Base-by-base conservation (phyloP, 2,888 invertebrate genomes). In the Drosophila bunnanda region DNA sequence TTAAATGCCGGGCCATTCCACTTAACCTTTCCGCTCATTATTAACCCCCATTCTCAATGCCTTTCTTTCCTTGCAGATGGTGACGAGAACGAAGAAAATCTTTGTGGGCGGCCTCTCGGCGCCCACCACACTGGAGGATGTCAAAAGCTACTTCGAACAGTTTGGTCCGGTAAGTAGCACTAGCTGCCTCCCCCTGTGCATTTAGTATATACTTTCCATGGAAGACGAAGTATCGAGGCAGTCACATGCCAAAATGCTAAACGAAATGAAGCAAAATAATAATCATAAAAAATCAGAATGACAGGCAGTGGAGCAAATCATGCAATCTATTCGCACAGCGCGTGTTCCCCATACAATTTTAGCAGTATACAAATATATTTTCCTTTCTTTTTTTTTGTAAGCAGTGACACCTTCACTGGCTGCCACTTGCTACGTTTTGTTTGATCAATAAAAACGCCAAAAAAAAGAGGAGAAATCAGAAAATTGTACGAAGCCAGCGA, bases 21-120 rank as follows among this genome's bases (percentile, higher is more conserved):
- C 65, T 72, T 69, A 73, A 73, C 66, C 72, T 66, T 74, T 74
- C 38, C 56, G 57, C 64, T 72, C 54, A 55, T 71, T 57, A 54
- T 50, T 58, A 53, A 61, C 53, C 41, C 64, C 32, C 15, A 5
- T 64, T 25, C 22, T 22, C 43, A 67, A 36, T 50, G 46, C 36
- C 61, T 48, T 32, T 32, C 32, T 80, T 95, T 20, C 48, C 20
- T 81, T 95, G 4, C 96, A 99, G 99, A 98, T 99, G 98, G 98
- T 99, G 93, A 99, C 99, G 94, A 97, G 98, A 95, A 99, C 99
- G 95, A 99, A 99, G 96, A 99, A 99, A 95, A 99, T 99, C 94
- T 99, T 99, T 95, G 99, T 99, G 93, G 99, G 99, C 91, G 99
- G 99, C 92, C 95, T 99, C 91, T 99, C 99, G 92, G 99, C 99